Evolutionary conservation across 2,888 invertebrate genomes (phyloP), one percentile per base, ranked within the genome.

Genomic region (Megalurothrips usitatus): DNA sequence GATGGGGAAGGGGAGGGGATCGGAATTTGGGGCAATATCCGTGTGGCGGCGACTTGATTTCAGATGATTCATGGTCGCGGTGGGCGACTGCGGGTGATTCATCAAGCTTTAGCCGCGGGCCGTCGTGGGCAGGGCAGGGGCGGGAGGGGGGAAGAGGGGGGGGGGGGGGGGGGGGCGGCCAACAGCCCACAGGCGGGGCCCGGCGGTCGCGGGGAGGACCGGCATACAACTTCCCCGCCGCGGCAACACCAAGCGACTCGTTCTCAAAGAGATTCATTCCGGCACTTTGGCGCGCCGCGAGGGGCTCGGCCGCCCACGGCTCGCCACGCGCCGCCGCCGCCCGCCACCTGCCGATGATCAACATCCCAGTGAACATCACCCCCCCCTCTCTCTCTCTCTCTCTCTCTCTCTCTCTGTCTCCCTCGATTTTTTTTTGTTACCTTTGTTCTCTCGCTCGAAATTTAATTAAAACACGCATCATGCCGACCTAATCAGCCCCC

Each of bases 21-120:
- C 68, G 26, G 23, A 23, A 75, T 75, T 75, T 75, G 23, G 23
- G 68, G 68, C 68, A 75, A 75, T 75, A 75, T 75, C 68, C 68
- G 23, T 75, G 34, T 6, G 23, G 23, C 68, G 68, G 26, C 34
- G 23, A 75, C 68, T 75, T 75, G 68, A 75, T 75, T 75, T 75
- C 68, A 75, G 26, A 26, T 75, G 68, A 75, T 75, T 75, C 26
- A 75, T 26, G 68, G 68, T 26, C 68, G 68, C 58, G 58, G 58
- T 58, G 58, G 58, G 58, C 58, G 19, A 19, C 19, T 19, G 23
- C 68, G 68, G 26, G 68, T 26, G 68, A 75, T 75, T 75, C 12
- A 75, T 75, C 68, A 75, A 26, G 68, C 68, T 75, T 75, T 26
- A 43, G 34, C 34, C 34, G 58, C 0, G 58, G 58, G 14, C 19